Base-by-base conservation (phyloP, 2,888 invertebrate genomes). In the Lacanobia oleracea region DNA sequence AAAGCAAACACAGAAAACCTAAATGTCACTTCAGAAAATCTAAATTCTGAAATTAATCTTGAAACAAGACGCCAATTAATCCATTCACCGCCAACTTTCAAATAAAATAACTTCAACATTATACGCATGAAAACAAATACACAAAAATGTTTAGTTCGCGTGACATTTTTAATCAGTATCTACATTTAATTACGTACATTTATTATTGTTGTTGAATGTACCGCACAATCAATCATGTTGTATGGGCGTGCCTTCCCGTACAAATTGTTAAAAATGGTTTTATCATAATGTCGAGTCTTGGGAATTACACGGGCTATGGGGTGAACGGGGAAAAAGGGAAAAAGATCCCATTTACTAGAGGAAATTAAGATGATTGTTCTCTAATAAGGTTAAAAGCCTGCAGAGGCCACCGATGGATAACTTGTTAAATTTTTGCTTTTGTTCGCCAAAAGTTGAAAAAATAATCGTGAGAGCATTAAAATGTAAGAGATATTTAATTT, bases 101-200 rank as follows among this genome's bases (percentile, higher is more conserved):
- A 60, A 16, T 51, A 53, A 37, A 61, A 74, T 45, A 66, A 53
- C 10, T 48, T 63, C 1, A 27, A 72, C 72, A 63, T 67, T 18
- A 61, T 59, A 79, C 63, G 56, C 65, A 74, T 67, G 77, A 71
- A 82, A 77, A 81, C 75, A 80, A 73, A 79, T 72, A 83, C 75
- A 86, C 81, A 84, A 79, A 86, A 88, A 88, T 88, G 88, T 86
- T 77, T 77, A 63, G 82, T 82, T 88, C 73, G 88, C 88, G 88
- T 88, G 88, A 86, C 87, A 67, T 65, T 83, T 81, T 84, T 84
- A 87, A 87, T 87, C 86, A 86, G 85, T 86, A 85, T 84, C 74
- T 81, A 84, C 84, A 80, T 87, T 87, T 87, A 87, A 87, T 87
- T 86, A 87, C 72, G 74, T 74, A 63, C 76, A 65, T 83, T 72